Base-by-base conservation (phyloP, 2,797 vertebrate genomes). In the Graptemys geographica region DNA sequence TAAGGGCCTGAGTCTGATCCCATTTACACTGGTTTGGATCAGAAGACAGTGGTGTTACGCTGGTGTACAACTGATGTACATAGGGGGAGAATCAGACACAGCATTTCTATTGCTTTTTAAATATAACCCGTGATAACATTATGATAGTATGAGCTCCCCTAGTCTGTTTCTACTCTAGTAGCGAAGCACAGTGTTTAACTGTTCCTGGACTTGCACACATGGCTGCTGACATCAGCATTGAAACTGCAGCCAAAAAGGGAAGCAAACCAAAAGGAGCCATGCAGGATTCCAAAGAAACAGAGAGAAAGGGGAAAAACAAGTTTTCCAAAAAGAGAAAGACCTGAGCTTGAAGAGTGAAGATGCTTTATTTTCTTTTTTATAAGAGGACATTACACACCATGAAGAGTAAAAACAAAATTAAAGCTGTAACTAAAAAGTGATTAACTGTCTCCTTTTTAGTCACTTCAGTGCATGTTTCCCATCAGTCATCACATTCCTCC, bases 341-440 rank as follows among this genome's bases (percentile, higher is more conserved):
- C 33, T 78, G 53, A 78, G 37, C 4, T 33, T 79, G 51, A 90
- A 93, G 92, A 41, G 53, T 10, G 57, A 80, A 93, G 89, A 86
- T 44, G 76, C 88, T 89, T 62, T 74, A 81, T 86, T 84, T 37
- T 92, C 88, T 92, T 92, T 87, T 89, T 83, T 95, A 92, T 91
- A 97, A 93, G 72, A 94, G 80, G 80, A 88, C 87, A 95, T 95
- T 97, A 97, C 91, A 97, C 97, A 93, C 82, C 47, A 4, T 49
- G 86, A 90, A 57, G 88, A 96, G 55, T 89, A 95, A 94, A 96
- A 93, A 8, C 74, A 93, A 96, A 95, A 95, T 95, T 96, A 97
- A 96, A 96, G 85, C 52, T 96, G 95, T 92, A 97, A 98, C 95
- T 97, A 97, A 97, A 97, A 98, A 96, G 94, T 96, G 97, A 97